These are phyloP conservation scores for Synanceia verrucosa DNA, from an alignment of 2,797 vertebrate genomes.

Conservation along the genomic window DNA sequence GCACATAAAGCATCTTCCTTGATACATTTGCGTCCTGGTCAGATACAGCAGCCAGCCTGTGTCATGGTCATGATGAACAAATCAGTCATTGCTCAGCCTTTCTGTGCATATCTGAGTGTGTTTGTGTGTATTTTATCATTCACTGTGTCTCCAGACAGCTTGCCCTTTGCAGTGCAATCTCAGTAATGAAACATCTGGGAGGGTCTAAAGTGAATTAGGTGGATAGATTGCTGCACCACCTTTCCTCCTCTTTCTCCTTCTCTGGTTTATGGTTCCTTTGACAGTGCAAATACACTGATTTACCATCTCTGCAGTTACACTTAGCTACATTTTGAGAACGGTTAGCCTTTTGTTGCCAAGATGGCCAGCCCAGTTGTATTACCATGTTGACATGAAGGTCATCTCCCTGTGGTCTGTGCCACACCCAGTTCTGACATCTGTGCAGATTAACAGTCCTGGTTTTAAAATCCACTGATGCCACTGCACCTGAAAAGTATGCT, in stretches of 20 bases:
- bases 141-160: conserved; percentile 32
- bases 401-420: neutral
- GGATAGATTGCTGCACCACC: conserved; percentile 17
- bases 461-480: conserved; percentile 15
- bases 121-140: conserved; percentile 33
- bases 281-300: conserved; percentile 35
- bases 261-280: conserved; percentile 50
- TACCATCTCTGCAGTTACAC: conserved; percentile 39
- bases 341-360: conserved; percentile 3
- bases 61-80: conserved; percentile 36
- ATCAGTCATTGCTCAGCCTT: conserved; percentile 16
- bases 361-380: conserved; percentile 16
- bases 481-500: conserved; percentile 28
- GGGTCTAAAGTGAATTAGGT: conserved; percentile 63
- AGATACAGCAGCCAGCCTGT: conserved; percentile 35
- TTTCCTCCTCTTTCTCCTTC: conserved; percentile 23
- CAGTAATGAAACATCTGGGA: conserved; percentile 70
- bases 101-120: conserved; percentile 13
- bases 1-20: conserved; percentile 29
- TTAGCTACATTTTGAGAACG: conserved; percentile 38
- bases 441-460: conserved; percentile 27
- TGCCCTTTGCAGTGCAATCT: conserved; percentile 61
- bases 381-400: conserved; percentile 31
- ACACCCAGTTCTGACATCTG: conserved; percentile 17
- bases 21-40: conserved; percentile 33